Percentiles rank a stretch among this genome's conserved stretches.
Conservation (phyloP, 2,113 vertebrate species). For the Hoplias malabaricus region DNA sequence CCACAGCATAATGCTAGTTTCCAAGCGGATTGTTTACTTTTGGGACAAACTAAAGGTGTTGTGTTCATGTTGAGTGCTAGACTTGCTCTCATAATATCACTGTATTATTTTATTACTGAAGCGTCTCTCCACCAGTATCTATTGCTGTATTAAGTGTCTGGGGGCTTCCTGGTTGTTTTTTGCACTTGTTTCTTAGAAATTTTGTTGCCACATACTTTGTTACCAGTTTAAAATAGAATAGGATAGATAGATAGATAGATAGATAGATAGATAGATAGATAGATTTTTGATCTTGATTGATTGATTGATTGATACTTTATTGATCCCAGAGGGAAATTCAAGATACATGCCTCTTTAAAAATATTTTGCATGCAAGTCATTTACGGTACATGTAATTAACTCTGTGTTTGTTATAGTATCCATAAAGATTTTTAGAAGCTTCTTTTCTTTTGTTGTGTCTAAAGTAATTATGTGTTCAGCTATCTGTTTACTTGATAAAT, state of each 20-base stretch:
- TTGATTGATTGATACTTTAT: too few species aligned
- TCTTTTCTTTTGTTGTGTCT: slow-evolving; percentile 82
- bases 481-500: slow-evolving; percentile 99
- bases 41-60: slow-evolving; percentile 48
- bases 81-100: slow-evolving; percentile 32
- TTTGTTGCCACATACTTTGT: slow-evolving; percentile 9
- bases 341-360: slow-evolving; percentile 72
- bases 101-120: slow-evolving; percentile 38
- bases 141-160: slow-evolving; percentile 21
- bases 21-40: slow-evolving; percentile 57
- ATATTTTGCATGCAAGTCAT: slow-evolving; percentile 79
- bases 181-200: slow-evolving; percentile 33
- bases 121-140: slow-evolving; percentile 26
- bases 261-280: too few species aligned
- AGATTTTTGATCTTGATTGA: too few species aligned
- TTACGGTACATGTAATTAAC: slow-evolving; percentile 89
- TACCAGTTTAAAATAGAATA: slow-evolving; percentile 65
- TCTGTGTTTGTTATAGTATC: slow-evolving; percentile 89
- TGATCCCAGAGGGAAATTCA: too few species aligned
- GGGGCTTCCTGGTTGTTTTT: slow-evolving; percentile 38
- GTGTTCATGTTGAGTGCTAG: slow-evolving; percentile 47
- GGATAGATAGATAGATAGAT: too few species aligned
- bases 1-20: slow-evolving; percentile 53
- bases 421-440: slow-evolving; percentile 87
- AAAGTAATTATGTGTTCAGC: slow-evolving; percentile 91